Evolutionary conservation across 2,113 vertebrate species (phyloP), one percentile per base, ranked within the genome.

Genomic region (Lasiurus borealis): DNA sequence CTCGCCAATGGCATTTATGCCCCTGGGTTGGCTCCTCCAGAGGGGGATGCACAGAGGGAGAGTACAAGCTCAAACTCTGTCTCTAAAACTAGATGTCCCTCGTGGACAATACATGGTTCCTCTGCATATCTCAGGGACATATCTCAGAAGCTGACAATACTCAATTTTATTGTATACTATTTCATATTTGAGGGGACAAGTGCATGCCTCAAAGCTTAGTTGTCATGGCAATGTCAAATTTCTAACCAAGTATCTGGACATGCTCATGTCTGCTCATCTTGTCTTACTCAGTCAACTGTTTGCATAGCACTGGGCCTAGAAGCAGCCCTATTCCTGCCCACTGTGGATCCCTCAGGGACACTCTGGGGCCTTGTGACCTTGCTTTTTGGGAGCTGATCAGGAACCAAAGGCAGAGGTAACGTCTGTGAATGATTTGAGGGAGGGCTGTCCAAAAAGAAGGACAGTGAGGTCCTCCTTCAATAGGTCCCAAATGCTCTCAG

Each of bases 31-130:
- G 34, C 46, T 36, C 64, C 34, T 85, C 52, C 64, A 66, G 27
- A 64, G 64, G 1, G 31, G 23, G 34, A 29, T 5, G 29, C 62
- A 64, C 34, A n/a, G 44, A 71, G 52, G 52, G 44, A 52, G 29
- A 15, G 12, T 5, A 19, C 15, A n/a, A 27, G 19, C 57, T 81
- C 18, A 1, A 14, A 34, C 31, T 76, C 91, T 75, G 48, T 75
- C 66, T 81, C 40, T 75, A 31, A 75, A 75, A 57, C 86, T 81
- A 57, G 9, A 36, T 3, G 19, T 10, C 59, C 29, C 8, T 75
- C 9, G 0, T 11, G n/a, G 13, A 31, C 54, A 66, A 31, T 4
- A 50, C 0, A 0, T 31, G 12, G 50, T 29, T 44, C 57, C 1
- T 27, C n/a, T 0, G 3, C 27, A 69, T 40, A 3, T 40, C 40